phyloP scores from a whole-genome alignment of 2,888 invertebrate species.

The Actias luna region DNA sequence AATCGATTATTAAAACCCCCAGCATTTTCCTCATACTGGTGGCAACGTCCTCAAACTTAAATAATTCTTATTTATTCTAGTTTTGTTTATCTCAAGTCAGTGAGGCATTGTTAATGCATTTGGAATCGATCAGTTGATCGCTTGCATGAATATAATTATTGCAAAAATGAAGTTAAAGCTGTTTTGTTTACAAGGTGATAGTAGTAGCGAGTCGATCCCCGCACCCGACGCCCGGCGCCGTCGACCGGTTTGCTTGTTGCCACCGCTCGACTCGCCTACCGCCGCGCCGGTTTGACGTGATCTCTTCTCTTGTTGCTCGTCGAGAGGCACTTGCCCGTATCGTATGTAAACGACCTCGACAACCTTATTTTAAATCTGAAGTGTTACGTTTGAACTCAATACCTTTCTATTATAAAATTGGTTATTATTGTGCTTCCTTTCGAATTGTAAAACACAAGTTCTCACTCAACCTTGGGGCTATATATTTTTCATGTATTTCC shows the following conservation, averaged over 20 bases:
- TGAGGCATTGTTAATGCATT: neutral
- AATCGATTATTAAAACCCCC: constrained; percentile 15
- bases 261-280: constrained; percentile 67
- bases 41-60: constrained; percentile 16
- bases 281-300: constrained; percentile 80
- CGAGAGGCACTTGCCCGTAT: constrained; percentile 65
- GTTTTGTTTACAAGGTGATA: constrained; percentile 79
- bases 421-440: constrained; percentile 11
- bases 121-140: neutral
- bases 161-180: constrained; percentile 62
- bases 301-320: constrained; percentile 73
- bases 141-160: constrained; percentile 25
- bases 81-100: neutral
- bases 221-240: constrained; percentile 69
- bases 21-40: constrained; percentile 25
- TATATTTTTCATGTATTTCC: constrained; percentile 38
- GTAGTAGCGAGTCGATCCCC: constrained; percentile 64
- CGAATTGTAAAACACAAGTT: constrained; percentile 29
- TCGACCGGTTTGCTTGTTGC: constrained; percentile 76
- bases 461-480: constrained; percentile 51
- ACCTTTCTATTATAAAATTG: constrained; percentile 10
- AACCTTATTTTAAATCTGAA: constrained; percentile 52
- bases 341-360: constrained; percentile 75
- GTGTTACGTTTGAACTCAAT: constrained; percentile 28
- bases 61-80: neutral